Evolutionary conservation across 2,888 invertebrate species (phyloP), one percentile per base, ranked within the genome.

Genomic region (Caenorhabditis virilis): DNA sequence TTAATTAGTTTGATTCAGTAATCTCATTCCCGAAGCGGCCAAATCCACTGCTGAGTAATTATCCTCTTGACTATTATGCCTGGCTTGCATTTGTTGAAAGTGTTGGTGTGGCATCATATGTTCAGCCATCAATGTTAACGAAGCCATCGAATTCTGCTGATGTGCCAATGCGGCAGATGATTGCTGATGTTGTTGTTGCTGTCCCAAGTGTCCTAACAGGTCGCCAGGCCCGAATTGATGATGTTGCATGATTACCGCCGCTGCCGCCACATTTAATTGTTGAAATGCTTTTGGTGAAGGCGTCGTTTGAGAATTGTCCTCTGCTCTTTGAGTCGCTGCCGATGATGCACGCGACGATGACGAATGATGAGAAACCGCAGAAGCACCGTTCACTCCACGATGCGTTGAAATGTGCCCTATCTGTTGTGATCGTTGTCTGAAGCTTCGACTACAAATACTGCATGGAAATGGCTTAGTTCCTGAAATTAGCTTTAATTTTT

Each of bases 391-490:
- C 13, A 16, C 26, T 5, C 22, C 2, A n/a, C 25, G 20, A 39
- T 65, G 65, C 3, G 65, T 65, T 13, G 52, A 42, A 38, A 82
- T 80, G 54, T 82, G 82, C 3, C 79, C 77, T 41, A 78, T 58
- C 56, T 82, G 82, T 60, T 81, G 80, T 1, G 79, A 78, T 6
- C 80, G 61, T 50, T 82, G 80, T 11, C 81, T 72, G 69, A 82
- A 82, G 15, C 70, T 56, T 11, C 82, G 68, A 9, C 80, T 78
- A 52, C 81, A 81, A 43, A 59, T 77, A 18, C 69, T 58, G 47
- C 82, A 82, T 15, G 51, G 27, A 61, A 78, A 82, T 33, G 82
- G 82, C 49, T 82, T 82, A 35, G 55, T 53, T 7, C 79, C 78
- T 78, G 54, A 16, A 36, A 9, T 30, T 30, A 13, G 30, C 30